phyloP scores from a whole-genome alignment of 2,888 invertebrate genomes.

The Noctuana brunneofusca region DNA sequence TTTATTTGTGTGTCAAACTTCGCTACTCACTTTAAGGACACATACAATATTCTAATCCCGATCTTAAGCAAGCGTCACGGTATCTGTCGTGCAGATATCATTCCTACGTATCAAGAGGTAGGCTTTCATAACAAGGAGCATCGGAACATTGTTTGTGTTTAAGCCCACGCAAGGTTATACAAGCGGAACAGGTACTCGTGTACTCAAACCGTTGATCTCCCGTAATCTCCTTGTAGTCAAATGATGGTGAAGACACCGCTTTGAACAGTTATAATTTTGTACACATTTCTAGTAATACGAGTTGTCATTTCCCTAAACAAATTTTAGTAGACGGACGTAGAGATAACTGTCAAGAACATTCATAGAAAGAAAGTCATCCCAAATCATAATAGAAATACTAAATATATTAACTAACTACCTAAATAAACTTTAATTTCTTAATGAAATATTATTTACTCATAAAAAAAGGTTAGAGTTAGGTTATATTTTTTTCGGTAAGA shows the following conservation, averaged over 20 bases:
- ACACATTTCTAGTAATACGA: no score
- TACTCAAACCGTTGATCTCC: slow-evolving; percentile 26
- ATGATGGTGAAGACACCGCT: slow-evolving; percentile 20
- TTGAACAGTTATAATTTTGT: slow-evolving; percentile 1
- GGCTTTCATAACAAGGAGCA: slow-evolving; percentile 15
- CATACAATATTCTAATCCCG: not conserved
- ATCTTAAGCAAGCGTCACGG: slow-evolving; percentile 7
- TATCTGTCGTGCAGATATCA: slow-evolving; percentile 22
- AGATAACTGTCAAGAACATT: no score
- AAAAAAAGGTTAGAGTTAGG: no score
- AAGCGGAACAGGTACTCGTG: slow-evolving; percentile 26
- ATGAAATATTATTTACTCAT: no score
- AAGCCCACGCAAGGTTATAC: slow-evolving; percentile 32
- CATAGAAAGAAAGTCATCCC: no score
- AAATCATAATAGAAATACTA: no score
- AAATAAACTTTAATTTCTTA: no score
- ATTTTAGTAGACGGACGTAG: no score
- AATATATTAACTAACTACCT: no score
- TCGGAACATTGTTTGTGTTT: slow-evolving; percentile 24
- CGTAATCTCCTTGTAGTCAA: slow-evolving; percentile 32
- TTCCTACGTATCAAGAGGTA: slow-evolving; percentile 22
- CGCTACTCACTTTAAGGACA: not conserved
- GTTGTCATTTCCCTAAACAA: no score
- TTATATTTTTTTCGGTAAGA: no score
- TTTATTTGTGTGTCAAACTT: not conserved